A percentile compares a stretch with the other conserved stretches of the same genome.
These are phyloP conservation scores for Cephus pygmeus DNA, from an alignment of 2,888 invertebrate genomes.

Conservation along the genomic window DNA sequence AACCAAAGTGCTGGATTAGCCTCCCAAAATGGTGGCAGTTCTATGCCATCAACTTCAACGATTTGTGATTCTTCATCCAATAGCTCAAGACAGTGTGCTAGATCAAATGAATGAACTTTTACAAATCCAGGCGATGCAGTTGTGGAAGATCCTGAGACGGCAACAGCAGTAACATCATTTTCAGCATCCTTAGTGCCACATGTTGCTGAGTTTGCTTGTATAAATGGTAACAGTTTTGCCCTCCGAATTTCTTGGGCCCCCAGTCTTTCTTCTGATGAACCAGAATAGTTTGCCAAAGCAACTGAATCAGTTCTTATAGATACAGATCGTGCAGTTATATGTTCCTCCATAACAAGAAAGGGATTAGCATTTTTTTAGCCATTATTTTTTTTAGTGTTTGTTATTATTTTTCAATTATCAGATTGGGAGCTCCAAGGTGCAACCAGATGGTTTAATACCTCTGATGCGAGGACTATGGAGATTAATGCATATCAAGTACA, in stretches of 20 bases:
- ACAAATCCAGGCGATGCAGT: background rate
- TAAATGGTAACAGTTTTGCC: background rate
- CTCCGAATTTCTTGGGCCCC: background rate
- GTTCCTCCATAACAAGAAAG: background rate
- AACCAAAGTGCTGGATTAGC: constrained; percentile 24
- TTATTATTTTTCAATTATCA: too few relatives aligned
- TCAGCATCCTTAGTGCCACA: background rate
- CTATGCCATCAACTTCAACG: background rate
- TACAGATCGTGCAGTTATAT: background rate
- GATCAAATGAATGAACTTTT: background rate
- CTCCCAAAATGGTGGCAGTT: constrained; percentile 16
- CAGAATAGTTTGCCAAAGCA: background rate
- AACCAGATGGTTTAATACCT: background rate
- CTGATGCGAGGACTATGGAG: background rate
- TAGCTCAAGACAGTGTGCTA: background rate
- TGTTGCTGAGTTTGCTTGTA: background rate
- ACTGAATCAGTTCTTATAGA: background rate
- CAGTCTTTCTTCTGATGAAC: background rate
- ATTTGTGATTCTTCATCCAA: background rate
- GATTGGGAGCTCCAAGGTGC: background rate
- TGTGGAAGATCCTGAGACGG: background rate
- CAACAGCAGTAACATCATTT: background rate
- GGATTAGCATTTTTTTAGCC: background rate
- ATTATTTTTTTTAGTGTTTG: background rate
- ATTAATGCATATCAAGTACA: background rate